phyloP scores from a whole-genome alignment of 2,888 invertebrate genomes.

The Lypha dubia region DNA sequence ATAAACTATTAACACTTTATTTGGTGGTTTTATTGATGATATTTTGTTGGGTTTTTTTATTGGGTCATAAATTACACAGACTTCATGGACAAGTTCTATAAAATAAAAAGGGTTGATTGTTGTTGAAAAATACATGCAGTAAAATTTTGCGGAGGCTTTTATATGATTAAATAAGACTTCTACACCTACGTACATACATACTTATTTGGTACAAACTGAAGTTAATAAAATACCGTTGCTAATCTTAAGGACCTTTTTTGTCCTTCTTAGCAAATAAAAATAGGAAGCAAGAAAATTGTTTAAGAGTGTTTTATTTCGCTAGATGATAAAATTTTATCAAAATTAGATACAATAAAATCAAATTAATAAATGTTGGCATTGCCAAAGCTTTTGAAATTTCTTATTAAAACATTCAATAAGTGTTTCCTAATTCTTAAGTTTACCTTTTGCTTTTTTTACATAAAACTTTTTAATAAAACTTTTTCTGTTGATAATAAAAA shows the following conservation, averaged over 20 bases:
- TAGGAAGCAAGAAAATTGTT: too few species aligned
- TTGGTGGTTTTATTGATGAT: slow-evolving; percentile 28
- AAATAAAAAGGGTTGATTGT: slow-evolving; percentile 40
- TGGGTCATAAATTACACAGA: slow-evolving; percentile 47
- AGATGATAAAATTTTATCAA: too few species aligned
- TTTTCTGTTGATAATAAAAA: neutral
- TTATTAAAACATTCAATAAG: too few species aligned
- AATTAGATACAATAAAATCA: too few species aligned
- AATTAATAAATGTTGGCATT: too few species aligned
- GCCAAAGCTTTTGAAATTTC: too few species aligned
- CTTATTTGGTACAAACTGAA: neutral
- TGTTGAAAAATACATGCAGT: neutral
- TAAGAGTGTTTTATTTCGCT: too few species aligned
- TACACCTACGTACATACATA: too few species aligned
- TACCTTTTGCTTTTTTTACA: neutral
- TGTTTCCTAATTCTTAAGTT: neutral
- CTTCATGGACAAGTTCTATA: neutral
- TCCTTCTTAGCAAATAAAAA: too few species aligned
- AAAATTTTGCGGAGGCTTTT: neutral
- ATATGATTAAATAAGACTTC: slow-evolving; percentile 1
- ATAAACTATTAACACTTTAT: slow-evolving; percentile 67
- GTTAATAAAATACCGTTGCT: too few species aligned
- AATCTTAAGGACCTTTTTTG: neutral
- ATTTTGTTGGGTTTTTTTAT: slow-evolving; percentile 1
- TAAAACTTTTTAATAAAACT: neutral